A percentile compares a stretch with the other conserved stretches of the same genome.
Evolutionary conservation across 64 coral and sea anemone genomes (phyloP).

Genomic region (Orbicella faveolata): DNA sequence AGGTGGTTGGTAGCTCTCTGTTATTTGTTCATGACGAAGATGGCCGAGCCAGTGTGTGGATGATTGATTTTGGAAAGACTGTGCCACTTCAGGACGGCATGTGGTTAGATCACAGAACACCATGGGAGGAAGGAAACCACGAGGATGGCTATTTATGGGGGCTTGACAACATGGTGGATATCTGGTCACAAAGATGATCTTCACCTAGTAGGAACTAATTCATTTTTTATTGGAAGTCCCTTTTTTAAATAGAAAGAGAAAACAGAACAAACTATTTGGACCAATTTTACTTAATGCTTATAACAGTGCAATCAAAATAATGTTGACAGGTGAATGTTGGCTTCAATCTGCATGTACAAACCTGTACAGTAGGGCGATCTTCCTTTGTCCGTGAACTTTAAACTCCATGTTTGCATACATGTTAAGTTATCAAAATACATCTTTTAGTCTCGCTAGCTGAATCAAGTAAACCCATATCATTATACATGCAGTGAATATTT

Average conservation of each 20-base stretch:
- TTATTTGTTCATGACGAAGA: slow-evolving; percentile 90
- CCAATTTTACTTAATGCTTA: no score
- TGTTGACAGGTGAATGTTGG: no score
- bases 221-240: background rate
- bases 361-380: no score
- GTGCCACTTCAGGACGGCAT: slow-evolving; percentile 59
- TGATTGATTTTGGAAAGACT: slow-evolving; percentile 99
- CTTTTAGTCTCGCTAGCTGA: no score
- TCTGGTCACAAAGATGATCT: slow-evolving; percentile 66
- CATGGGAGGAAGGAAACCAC: slow-evolving; percentile 95
- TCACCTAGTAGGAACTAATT: background rate
- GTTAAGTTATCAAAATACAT: no score
- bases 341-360: no score
- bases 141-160: slow-evolving; percentile 99
- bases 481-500: no score
- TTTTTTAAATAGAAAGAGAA: background rate
- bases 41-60: slow-evolving; percentile 87
- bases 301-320: no score
- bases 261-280: no score
- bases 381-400: no score
- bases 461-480: no score
- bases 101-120: slow-evolving; percentile 57
- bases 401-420: no score
- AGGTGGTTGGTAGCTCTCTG: slow-evolving; percentile 95
- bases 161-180: slow-evolving; percentile 92